These are phyloP conservation scores for Myotis lucifugus DNA, from an alignment of 2,113 vertebrate species.

Conservation along the genomic window DNA sequence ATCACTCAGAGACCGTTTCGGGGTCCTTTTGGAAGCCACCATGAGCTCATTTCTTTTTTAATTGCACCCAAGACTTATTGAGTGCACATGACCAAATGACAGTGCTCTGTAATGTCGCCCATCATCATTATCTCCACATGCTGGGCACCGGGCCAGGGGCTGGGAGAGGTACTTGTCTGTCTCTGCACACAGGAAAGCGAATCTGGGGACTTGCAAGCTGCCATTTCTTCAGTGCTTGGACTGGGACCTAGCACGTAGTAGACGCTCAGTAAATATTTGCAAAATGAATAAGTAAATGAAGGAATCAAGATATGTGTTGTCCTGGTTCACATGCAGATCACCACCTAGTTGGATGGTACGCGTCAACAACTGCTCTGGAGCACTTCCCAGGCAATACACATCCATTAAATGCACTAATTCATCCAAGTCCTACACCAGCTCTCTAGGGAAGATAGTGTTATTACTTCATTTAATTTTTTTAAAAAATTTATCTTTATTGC, in stretches of 20 bases:
- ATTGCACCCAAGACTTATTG: not conserved
- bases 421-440: too few species aligned
- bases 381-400: not conserved
- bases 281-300: not conserved
- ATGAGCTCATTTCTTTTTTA: not conserved
- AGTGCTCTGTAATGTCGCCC: accelerated
- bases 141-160: accelerated
- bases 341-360: not conserved
- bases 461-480: not conserved
- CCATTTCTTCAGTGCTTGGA: not conserved
- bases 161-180: not conserved
- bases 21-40: not conserved
- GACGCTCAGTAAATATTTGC: not conserved
- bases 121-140: accelerated
- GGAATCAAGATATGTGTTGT: not conserved
- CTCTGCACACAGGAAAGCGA: not conserved
- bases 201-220: not conserved
- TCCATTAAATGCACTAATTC: not conserved
- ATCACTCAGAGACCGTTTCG: not conserved
- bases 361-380: not conserved
- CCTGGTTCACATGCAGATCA: not conserved
- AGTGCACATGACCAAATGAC: not conserved
- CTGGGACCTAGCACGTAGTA: not conserved
- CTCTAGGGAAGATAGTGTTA: not conserved
- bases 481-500: not conserved